A percentile compares a stretch with the other conserved stretches of the same genome.
Evolutionary conservation across 1,140 invertebrate species (phyloP).

Genomic region (Palaemon carinicauda): DNA sequence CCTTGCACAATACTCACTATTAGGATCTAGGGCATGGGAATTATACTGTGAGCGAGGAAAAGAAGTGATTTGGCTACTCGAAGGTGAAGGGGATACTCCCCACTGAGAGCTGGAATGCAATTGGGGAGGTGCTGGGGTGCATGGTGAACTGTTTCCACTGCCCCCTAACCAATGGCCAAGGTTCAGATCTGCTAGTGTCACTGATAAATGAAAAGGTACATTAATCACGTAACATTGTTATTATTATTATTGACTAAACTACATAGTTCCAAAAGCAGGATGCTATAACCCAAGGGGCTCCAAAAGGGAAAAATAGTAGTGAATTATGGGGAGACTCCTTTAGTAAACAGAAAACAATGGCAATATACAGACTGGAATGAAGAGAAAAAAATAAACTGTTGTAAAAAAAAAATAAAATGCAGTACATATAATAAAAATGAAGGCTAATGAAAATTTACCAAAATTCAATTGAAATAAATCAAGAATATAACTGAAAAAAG

Average conservation of each 20-base stretch:
- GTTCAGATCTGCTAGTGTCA: conserved; percentile 29
- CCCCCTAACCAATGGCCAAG: conserved; percentile 27
- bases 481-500: no score
- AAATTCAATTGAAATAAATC: no score
- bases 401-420: background rate
- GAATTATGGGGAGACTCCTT: no score
- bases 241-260: no score
- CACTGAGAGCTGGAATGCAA: background rate
- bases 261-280: no score
- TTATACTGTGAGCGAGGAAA: background rate
- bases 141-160: conserved; percentile 38
- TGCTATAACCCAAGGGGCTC: no score
- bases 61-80: background rate
- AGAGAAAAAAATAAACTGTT: background rate
- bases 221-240: no score
- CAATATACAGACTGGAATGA: background rate
- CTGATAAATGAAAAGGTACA: background rate
- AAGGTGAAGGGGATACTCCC: background rate
- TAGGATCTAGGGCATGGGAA: background rate
- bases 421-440: background rate
- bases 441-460: no score
- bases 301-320: no score
- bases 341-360: background rate
- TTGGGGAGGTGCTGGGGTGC: conserved; percentile 21
- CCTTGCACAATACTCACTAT: no score